Percentiles rank a stretch among this genome's conserved stretches.
phyloP scores from a whole-genome alignment of 2,888 invertebrate genomes.

The Tiliacea citrago region DNA sequence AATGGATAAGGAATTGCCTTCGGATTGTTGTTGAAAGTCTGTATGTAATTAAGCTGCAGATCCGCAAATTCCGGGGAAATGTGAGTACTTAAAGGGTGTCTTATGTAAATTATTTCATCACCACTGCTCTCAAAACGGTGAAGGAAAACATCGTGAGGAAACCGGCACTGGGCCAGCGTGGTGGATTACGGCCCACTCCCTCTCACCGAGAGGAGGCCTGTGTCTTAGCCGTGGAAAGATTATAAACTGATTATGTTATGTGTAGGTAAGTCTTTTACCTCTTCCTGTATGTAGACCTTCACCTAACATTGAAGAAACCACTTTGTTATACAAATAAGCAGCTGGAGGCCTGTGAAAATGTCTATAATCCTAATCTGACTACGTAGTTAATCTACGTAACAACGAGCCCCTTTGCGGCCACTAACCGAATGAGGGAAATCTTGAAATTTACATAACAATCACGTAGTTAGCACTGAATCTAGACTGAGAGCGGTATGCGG shows the following conservation, averaged over 20 bases:
- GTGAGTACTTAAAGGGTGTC: neutral
- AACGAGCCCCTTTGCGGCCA: constrained; percentile 17
- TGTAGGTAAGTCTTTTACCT: neutral
- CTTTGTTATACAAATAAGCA: neutral
- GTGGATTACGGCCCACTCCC: no score
- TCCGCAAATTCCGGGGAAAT: neutral
- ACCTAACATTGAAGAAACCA: neutral
- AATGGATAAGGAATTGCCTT: no score
- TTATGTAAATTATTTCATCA: no score
- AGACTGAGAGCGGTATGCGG: neutral
- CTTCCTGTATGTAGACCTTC: neutral
- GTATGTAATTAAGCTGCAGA: neutral
- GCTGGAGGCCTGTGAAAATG: neutral
- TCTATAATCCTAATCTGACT: neutral
- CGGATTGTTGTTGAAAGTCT: neutral
- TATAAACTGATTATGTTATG: no score
- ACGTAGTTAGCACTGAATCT: constrained; percentile 34
- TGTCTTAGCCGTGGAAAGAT: no score
- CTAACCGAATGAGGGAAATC: constrained; percentile 19
- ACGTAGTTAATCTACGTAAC: neutral
- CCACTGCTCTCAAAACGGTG: no score
- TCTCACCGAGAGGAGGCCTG: no score
- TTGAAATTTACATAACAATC: constrained; percentile 47
- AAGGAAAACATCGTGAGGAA: no score
- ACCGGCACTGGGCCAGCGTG: no score